These are phyloP conservation scores for Nephrotoma flavescens DNA, from an alignment of 2,888 invertebrate species.

Conservation along the genomic window DNA sequence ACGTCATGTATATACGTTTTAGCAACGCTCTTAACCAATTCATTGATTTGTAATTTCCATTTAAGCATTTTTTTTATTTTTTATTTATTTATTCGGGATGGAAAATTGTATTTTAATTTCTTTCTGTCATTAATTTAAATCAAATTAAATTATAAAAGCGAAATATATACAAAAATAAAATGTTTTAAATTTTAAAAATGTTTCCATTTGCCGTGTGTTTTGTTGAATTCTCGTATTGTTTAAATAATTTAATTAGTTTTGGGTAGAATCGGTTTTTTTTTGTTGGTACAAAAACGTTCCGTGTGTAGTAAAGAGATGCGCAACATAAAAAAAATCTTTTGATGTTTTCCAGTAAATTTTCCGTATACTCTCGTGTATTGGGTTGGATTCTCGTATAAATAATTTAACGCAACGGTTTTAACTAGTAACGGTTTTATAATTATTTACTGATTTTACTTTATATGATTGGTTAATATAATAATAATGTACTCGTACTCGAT, in stretches of 20 bases:
- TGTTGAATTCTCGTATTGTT: background rate
- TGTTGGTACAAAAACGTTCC: background rate
- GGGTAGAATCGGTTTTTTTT: background rate
- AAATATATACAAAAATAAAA: background rate
- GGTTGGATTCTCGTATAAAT: background rate
- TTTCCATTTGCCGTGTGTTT: background rate
- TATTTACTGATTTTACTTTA: background rate
- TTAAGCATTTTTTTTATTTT: background rate
- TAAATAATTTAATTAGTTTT: background rate
- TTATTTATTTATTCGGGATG: background rate
- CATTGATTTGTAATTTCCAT: background rate
- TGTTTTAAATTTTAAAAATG: background rate
- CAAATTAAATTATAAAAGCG: background rate
- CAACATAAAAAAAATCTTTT: background rate
- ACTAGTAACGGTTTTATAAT: background rate
- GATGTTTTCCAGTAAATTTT: background rate
- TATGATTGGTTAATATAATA: background rate
- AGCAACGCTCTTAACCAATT: background rate
- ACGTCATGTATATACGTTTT: background rate
- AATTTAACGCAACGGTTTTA: background rate
- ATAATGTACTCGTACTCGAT: background rate
- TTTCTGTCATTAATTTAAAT: background rate
- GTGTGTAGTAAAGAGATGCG: background rate
- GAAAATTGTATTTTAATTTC: background rate
- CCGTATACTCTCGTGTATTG: background rate